Conservation (phyloP, 2,113 vertebrate species). For the Telmatochromis sp. region DNA sequence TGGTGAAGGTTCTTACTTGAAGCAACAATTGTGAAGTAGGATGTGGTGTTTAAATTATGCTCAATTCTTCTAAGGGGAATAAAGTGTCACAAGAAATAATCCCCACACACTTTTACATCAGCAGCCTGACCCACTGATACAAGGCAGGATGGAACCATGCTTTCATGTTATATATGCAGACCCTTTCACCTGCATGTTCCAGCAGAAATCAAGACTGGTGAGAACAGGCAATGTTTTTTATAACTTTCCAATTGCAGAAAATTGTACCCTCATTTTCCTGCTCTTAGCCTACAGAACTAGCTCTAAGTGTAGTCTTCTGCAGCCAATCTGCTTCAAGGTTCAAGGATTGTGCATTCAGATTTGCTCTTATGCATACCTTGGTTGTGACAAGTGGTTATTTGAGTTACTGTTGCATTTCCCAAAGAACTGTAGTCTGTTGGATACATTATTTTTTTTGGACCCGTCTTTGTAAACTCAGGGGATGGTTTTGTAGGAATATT, state of each 20-base stretch:
- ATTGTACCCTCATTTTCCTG: neutral
- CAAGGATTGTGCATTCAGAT: neutral
- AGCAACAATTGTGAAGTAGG: neutral
- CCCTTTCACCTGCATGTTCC: neutral
- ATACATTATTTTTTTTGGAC: neutral
- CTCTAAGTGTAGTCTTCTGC: neutral
- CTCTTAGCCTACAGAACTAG: neutral
- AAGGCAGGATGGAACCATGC: neutral
- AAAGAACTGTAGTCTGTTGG: neutral
- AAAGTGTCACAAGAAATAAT: neutral
- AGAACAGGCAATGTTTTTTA: neutral
- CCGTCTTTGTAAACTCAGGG: neutral
- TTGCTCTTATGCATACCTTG: neutral
- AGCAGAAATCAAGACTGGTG: neutral
- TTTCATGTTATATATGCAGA: neutral
- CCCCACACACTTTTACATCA: neutral
- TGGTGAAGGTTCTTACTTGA: neutral
- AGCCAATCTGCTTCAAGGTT: neutral
- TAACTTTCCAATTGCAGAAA: neutral
- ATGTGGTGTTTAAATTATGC: neutral
- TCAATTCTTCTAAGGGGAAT: rapidly evolving
- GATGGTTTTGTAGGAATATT: neutral
- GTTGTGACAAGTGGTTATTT: neutral
- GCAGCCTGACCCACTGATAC: neutral
- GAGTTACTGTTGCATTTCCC: neutral